These are phyloP conservation scores for Coendou prehensilis DNA, from an alignment of 2,797 vertebrate genomes.

Conservation along the genomic window DNA sequence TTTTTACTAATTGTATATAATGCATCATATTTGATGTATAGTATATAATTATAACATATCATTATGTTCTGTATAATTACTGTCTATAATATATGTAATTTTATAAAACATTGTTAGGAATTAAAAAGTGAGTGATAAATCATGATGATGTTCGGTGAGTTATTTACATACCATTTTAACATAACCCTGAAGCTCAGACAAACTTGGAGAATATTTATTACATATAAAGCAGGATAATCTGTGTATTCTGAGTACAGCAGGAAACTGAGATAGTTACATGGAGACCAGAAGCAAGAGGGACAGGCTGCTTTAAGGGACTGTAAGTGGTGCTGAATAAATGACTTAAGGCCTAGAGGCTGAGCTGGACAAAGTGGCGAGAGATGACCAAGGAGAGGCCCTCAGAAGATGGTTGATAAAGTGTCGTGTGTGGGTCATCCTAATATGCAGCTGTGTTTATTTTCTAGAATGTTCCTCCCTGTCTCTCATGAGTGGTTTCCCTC, in stretches of 20 bases:
- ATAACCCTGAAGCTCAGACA: background rate
- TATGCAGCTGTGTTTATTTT: background rate
- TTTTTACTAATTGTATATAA: background rate
- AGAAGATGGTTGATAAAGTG: background rate
- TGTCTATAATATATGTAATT: background rate
- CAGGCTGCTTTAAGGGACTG: background rate
- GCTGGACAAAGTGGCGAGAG: background rate
- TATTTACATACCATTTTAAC: background rate
- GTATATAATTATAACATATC: background rate
- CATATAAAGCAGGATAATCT: background rate
- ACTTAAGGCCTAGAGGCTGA: background rate
- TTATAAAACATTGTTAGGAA: background rate
- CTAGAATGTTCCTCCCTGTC: background rate
- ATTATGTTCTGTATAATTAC: background rate
- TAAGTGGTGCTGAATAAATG: background rate
- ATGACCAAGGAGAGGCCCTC: background rate
- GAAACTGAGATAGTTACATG: background rate
- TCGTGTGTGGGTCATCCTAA: background rate
- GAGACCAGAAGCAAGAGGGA: background rate
- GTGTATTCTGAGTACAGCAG: background rate
- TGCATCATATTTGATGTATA: background rate
- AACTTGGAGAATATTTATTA: background rate
- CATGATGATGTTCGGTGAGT: background rate
- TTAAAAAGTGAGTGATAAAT: slow-evolving; percentile 16
- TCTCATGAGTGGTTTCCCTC: background rate